Evolutionary conservation across 1,140 invertebrate genomes (phyloP), one percentile per base, ranked within the genome.

Genomic region (Triops longicaudatus): DNA sequence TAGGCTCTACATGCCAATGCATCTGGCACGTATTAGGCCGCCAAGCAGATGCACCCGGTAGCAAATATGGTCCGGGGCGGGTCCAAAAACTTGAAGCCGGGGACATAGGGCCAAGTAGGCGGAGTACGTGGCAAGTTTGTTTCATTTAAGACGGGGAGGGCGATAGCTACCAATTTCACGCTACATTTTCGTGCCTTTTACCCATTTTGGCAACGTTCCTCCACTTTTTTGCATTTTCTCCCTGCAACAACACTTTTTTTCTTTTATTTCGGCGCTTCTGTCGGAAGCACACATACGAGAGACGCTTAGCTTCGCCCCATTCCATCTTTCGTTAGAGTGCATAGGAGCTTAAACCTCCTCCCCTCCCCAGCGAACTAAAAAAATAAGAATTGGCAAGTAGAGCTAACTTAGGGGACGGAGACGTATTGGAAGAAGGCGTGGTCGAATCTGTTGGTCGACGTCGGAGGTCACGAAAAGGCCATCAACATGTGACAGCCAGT

Each of bases 381-480:
- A 63, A 63, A 50, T 22, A n/a, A 1, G 50, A 63, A 63, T 63
- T 63, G 50, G 50, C 50, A 63, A 37, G 50, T 63, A 22, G 14
- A 63, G 50, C 22, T 22, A 63, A n/a, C 50, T 63, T 22, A 22
- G 50, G 50, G 50, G 50, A 63, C 50, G 14, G n/a, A 63, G n/a
- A 1, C 14, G 50, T 63, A 63, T 63, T 63, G 50, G 50, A 63
- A 63, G 50, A 22, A 63, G 50, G 50, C 50, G 50, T 10, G 50
- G 14, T 22, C 22, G 22, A 63, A 63, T 63, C 50, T 14, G 50
- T 63, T 17, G 50, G 50, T 63, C 50, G 14, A 63, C 50, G 50
- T 63, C 50, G 50, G 50, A 63, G 50, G 50, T 63, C 50, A 63
- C 50, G 50, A 63, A 63, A 63, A 63, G 50, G 50, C 50, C 50